These are phyloP conservation scores for Tokudaia muenninki DNA, from an alignment of 2,797 vertebrate species.

Conservation along the genomic window DNA sequence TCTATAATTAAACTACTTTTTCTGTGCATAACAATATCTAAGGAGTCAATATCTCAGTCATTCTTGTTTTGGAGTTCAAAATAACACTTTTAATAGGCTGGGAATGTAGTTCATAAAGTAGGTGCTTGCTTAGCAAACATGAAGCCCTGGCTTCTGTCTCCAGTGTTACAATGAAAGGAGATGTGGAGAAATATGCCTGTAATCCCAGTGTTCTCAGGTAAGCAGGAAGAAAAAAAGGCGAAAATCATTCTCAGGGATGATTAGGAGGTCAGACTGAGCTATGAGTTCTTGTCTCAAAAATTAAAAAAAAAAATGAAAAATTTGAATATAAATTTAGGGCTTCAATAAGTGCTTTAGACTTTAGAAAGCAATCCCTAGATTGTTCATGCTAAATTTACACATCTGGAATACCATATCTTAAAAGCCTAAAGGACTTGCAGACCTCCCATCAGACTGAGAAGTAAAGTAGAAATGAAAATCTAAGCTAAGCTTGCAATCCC, in stretches of 20 bases:
- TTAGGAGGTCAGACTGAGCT: not conserved
- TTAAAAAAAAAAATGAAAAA: not conserved
- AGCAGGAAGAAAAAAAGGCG: not conserved
- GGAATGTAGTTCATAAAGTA: not conserved
- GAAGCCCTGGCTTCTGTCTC: not conserved
- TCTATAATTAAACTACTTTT: constrained; percentile 7
- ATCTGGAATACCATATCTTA: not conserved
- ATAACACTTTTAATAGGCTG: not conserved
- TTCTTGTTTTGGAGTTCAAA: constrained; percentile 38
- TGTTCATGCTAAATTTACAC: constrained; percentile 46
- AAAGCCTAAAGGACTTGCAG: not conserved
- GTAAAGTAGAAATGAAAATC: constrained; percentile 56
- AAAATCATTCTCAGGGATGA: no score
- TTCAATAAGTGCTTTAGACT: constrained; percentile 33
- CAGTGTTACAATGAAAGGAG: not conserved
- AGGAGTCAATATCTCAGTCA: constrained; percentile 2
- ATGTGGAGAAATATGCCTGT: not conserved
- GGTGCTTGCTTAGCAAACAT: not conserved
- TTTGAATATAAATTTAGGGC: constrained; percentile 40
- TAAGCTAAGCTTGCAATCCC: not conserved
- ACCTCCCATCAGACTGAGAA: constrained; percentile 23
- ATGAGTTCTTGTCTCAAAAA: not conserved
- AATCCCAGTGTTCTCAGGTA: not conserved
- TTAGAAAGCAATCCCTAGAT: not conserved
- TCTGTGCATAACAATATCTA: not conserved